A percentile compares a stretch with the other conserved stretches of the same genome.
phyloP scores from a whole-genome alignment of 1,140 invertebrate genomes.

The Brachionus paranguensis region DNA sequence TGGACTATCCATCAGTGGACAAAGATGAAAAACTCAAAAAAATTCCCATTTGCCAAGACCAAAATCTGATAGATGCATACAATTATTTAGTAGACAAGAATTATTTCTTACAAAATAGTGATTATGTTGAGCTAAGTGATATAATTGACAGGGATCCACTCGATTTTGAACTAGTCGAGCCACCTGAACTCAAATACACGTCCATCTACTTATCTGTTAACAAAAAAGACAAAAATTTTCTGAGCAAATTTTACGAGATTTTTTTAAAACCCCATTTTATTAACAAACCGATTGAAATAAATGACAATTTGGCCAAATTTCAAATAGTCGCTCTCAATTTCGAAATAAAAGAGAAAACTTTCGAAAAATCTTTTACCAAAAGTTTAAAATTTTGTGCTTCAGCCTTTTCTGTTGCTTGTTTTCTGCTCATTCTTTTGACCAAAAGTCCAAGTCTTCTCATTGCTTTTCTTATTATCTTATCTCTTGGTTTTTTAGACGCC shows the following conservation, averaged over 20 bases:
- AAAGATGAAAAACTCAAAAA: neutral
- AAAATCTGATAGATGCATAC: conserved; percentile 20
- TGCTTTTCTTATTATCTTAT: neutral
- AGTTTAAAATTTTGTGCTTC: neutral
- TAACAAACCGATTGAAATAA: neutral
- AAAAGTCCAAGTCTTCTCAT: neutral
- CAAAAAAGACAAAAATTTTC: neutral
- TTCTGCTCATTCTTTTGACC: neutral
- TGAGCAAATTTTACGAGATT: neutral
- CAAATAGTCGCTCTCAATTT: conserved; percentile 18
- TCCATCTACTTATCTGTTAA: conserved; percentile 24
- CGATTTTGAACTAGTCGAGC: conserved; percentile 6
- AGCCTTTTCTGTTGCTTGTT: neutral
- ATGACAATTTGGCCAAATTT: neutral
- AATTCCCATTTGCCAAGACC: neutral
- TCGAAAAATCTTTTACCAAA: neutral
- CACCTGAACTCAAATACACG: neutral
- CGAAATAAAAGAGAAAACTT: conserved; percentile 25
- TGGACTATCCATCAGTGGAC: neutral
- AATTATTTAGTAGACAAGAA: conserved; percentile 24
- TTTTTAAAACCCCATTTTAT: conserved; percentile 22
- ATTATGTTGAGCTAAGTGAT: neutral
- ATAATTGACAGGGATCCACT: neutral
- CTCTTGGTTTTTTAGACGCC: neutral
- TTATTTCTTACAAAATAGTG: neutral